Base-by-base conservation (phyloP, 2,888 invertebrate genomes). In the Teleogryllus oceanicus region DNA sequence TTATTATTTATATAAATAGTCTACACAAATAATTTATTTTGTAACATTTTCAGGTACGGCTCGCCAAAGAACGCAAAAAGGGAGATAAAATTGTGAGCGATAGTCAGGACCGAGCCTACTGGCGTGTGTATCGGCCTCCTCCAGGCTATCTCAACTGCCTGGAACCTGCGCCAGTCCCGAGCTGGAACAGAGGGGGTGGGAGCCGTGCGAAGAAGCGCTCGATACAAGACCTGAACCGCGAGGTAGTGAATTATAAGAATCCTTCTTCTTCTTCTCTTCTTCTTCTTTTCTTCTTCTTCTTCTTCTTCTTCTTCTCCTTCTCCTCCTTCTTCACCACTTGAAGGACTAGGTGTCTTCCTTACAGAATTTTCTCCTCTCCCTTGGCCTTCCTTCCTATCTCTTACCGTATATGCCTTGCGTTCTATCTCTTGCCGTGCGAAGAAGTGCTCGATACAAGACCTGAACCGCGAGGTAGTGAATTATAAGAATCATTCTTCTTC, bases 101-200 rank as follows among this genome's bases (percentile, higher is more conserved):
- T 87, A 96, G 96, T 83, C 98, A 99, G 87, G 99, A 99, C 87
- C 92, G 97, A 83, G 98, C 99, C 79, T 99, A 97, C 89, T 99
- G 99, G 99, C 92, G 97, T 83, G 95, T 98, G 80, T 95, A 97
- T 86, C 91, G 97, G 84, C 98, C 98, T 80, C 96, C 97, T 81
- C 97, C 97, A 24, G 96, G 96, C 80, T 92, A 93, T 87, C 91
- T 93, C 83, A 94, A 94, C 85, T 93, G 94, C 83, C 89, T 97
- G 83, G 97, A 97, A 87, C 93, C 94, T 81, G 94, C 94, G 85
- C 96, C 96, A 74, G 92, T 96, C 84, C 94, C 95, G 77, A 92
- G 92, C 81, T 89, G 94, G 82, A 91, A 92, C 84, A 90, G 93
- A 81, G 91, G 90, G 18, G 81, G 78, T 79, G 80, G 80, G 21